Evolutionary conservation across 2,797 vertebrate species (phyloP).

Genomic region (Acanthurus lineatus): DNA sequence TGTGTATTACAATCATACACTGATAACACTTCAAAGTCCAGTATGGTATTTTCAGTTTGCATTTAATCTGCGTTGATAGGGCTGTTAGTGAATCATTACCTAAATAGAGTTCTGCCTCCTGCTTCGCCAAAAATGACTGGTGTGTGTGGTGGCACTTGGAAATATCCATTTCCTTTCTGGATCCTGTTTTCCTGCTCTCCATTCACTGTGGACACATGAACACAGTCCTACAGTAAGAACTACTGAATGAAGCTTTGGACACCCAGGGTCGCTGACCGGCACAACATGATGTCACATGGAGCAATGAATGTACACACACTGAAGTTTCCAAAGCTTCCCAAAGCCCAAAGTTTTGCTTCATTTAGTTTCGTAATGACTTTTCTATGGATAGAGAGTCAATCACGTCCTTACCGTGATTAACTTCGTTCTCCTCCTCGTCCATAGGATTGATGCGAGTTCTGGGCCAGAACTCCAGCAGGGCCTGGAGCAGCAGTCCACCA

Average conservation of each 20-base stretch:
- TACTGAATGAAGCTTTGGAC: not conserved
- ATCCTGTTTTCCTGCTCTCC: conserved; percentile 96
- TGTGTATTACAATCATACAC: not conserved
- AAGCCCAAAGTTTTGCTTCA: not conserved
- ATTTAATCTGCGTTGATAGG: not conserved
- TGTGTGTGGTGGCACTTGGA: conserved; percentile 98
- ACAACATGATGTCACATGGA: not conserved
- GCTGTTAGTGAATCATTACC: conserved; percentile 80
- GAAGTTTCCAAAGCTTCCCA: too few species aligned
- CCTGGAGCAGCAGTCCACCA: conserved; percentile 96
- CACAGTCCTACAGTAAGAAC: conserved; percentile 13
- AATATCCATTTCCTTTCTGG: conserved; percentile 98
- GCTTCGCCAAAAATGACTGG: conserved; percentile 99
- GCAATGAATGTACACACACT: not conserved
- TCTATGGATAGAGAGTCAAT: not conserved
- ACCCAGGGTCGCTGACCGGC: not conserved
- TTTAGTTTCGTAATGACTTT: not conserved
- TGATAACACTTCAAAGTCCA: not conserved
- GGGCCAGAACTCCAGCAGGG: conserved; percentile 98
- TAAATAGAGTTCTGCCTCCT: conserved; percentile 96
- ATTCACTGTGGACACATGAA: conserved; percentile 86
- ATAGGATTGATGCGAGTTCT: conserved; percentile 96
- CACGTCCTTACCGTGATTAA: conserved; percentile 91
- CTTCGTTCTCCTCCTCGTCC: conserved; percentile 98
- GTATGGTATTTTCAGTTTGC: not conserved